phyloP scores from a whole-genome alignment of 2,113 vertebrate species.

The Callospermophilus lateralis region DNA sequence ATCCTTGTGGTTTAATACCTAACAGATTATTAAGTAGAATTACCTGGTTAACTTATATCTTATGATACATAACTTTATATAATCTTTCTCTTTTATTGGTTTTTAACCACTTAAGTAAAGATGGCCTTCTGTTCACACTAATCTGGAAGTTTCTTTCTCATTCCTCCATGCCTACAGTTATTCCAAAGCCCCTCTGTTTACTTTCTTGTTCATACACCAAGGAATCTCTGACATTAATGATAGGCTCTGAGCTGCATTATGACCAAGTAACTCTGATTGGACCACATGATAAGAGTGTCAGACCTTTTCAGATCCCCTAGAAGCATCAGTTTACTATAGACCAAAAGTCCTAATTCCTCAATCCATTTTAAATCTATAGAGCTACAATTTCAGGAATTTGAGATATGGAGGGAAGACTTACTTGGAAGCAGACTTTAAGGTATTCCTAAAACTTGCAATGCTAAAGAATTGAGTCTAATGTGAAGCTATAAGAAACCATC shows the following conservation, averaged over 20 bases:
- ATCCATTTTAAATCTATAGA: slow-evolving; percentile 47
- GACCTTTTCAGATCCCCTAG: slow-evolving; percentile 11
- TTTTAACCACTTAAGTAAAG: slow-evolving; percentile 49
- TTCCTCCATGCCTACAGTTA: slow-evolving; percentile 65
- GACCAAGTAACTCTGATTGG: slow-evolving; percentile 3
- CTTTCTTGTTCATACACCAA: slow-evolving; percentile 48
- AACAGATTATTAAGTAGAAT: background rate
- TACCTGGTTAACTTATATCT: slow-evolving; percentile 41
- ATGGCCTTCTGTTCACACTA: slow-evolving; percentile 59
- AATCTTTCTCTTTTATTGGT: slow-evolving; percentile 49
- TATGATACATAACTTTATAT: slow-evolving; percentile 50
- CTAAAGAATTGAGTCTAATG: background rate
- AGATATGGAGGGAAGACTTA: background rate
- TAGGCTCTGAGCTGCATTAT: background rate
- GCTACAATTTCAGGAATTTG: background rate
- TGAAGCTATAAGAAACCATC: background rate
- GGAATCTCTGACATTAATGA: background rate
- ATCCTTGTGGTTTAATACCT: slow-evolving; percentile 35
- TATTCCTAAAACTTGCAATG: background rate
- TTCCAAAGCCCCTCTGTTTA: slow-evolving; percentile 53
- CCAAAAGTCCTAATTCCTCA: background rate
- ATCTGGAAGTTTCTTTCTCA: slow-evolving; percentile 61
- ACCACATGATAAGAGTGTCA: background rate
- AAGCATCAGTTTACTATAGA: background rate
- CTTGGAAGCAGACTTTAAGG: slow-evolving; percentile 19